Conservation (phyloP, 2,888 invertebrate genomes). For the Calameuta idolon region DNA sequence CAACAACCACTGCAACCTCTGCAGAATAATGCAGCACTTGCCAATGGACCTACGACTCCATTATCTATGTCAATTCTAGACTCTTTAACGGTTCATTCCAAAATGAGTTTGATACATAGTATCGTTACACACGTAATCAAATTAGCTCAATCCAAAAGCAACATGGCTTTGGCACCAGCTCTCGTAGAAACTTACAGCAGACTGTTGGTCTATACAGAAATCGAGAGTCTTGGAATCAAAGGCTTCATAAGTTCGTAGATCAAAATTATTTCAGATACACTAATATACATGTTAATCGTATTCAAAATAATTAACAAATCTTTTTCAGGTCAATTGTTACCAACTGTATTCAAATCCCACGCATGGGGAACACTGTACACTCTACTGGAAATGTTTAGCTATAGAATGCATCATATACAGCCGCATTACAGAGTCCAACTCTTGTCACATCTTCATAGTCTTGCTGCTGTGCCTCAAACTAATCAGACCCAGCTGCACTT, state of each 20-base stretch:
- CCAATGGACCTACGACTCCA: constrained; percentile 82
- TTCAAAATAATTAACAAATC: neutral
- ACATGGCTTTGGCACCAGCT: constrained; percentile 88
- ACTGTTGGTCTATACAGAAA: constrained; percentile 94
- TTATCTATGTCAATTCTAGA: constrained; percentile 93
- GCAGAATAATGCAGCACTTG: constrained; percentile 68
- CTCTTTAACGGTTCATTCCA: constrained; percentile 94
- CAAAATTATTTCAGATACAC: constrained; percentile 4
- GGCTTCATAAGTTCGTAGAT: constrained; percentile 86
- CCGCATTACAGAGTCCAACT: constrained; percentile 95
- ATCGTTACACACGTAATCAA: constrained; percentile 92
- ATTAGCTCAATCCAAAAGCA: constrained; percentile 87
- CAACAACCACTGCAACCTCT: constrained; percentile 65
- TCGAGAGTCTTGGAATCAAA: constrained; percentile 96
- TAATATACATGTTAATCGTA: constrained; percentile 8
- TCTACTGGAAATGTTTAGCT: constrained; percentile 95
- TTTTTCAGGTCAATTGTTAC: constrained; percentile 82
- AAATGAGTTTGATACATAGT: constrained; percentile 89
- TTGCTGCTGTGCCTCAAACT: constrained; percentile 92
- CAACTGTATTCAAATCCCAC: constrained; percentile 91
- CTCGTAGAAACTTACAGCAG: constrained; percentile 95
- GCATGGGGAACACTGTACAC: constrained; percentile 97
- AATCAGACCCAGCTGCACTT: constrained; percentile 95
- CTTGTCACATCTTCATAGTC: constrained; percentile 89
- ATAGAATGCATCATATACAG: constrained; percentile 95